Percentiles rank a stretch among this genome's conserved stretches.
Conservation (phyloP, 1,140 invertebrate genomes). For the Anagrus nilaparvatae region DNA sequence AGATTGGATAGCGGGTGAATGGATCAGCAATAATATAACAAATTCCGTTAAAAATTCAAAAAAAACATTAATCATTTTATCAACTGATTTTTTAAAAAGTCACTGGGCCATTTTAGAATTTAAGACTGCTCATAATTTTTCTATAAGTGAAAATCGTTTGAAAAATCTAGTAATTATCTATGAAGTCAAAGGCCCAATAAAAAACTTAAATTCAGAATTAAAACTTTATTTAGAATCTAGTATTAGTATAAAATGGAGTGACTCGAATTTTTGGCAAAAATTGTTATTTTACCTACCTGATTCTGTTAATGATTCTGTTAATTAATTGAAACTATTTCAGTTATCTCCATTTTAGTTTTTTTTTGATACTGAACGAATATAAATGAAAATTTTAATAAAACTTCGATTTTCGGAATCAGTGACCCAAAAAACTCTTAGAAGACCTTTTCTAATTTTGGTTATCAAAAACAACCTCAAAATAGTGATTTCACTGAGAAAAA, state of each 20-base stretch:
- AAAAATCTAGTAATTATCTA: conserved; percentile 69
- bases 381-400: too few relatives aligned
- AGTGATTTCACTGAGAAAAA: too few relatives aligned
- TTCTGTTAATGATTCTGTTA: too few relatives aligned
- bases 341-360: too few relatives aligned
- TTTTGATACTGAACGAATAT: too few relatives aligned
- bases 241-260: conserved; percentile 76
- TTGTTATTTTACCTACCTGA: conserved; percentile 62
- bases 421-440: too few relatives aligned
- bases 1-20: too few relatives aligned
- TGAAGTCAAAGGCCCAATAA: conserved; percentile 56
- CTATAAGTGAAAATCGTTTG: conserved; percentile 59
- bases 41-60: conserved; percentile 68
- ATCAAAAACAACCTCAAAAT: too few relatives aligned
- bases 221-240: conserved; percentile 72
- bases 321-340: too few relatives aligned
- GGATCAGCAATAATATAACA: too few relatives aligned
- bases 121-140: conserved; percentile 62
- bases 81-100: conserved; percentile 69
- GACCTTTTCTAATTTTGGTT: too few relatives aligned
- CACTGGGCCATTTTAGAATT: conserved; percentile 84
- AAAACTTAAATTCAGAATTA: conserved; percentile 62
- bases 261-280: conserved; percentile 80
- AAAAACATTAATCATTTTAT: conserved; percentile 73
- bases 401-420: too few relatives aligned